Evolutionary conservation across 2,797 vertebrate species (phyloP), one percentile per base, ranked within the genome.

Genomic region (Sebastes melanostomus): DNA sequence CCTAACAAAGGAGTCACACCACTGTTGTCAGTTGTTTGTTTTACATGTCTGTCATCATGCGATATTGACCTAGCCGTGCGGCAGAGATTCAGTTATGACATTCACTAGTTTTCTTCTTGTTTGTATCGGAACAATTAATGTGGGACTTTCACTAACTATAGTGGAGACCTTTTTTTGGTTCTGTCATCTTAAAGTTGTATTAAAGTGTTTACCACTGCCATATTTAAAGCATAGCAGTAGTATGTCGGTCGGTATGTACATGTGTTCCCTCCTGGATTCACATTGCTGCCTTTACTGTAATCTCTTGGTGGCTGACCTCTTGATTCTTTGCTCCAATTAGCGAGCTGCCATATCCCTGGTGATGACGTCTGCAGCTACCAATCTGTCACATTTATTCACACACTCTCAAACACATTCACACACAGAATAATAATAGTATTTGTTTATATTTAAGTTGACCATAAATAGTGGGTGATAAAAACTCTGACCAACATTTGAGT

Each of bases 291-390:
- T 86, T 78, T 66, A 75, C 80, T 88, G 72, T 93, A 95, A 95
- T 95, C 94, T 88, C 86, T 66, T 84, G 71, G 56, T 82, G 75
- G 84, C 82, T 93, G 86, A 91, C 82, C 86, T 87, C 86, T 86
- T 89, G 83, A 80, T 85, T 91, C 91, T 91, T 86, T 90, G 87
- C 82, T 90, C 91, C 84, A 92, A 90, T 93, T 94, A 91, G 89
- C 73, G 61, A 72, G 74, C 87, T 68, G 72, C 67, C 73, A 87
- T 89, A 75, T 84, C 73, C 80, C 77, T 63, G 81, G 72, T 36
- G 66, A 67, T 93, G 90, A 93, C 83, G 66, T 90, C 75, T 77
- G 83, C 55, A 25, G 62, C 82, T 32, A n/a, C 65, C 82, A 81
- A 76, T 86, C 89, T 90, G 88, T 86, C 82, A 77, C 86, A 78